Conservation (phyloP, 1,140 invertebrate species). For the Trichomalopsis sarcophagae region DNA sequence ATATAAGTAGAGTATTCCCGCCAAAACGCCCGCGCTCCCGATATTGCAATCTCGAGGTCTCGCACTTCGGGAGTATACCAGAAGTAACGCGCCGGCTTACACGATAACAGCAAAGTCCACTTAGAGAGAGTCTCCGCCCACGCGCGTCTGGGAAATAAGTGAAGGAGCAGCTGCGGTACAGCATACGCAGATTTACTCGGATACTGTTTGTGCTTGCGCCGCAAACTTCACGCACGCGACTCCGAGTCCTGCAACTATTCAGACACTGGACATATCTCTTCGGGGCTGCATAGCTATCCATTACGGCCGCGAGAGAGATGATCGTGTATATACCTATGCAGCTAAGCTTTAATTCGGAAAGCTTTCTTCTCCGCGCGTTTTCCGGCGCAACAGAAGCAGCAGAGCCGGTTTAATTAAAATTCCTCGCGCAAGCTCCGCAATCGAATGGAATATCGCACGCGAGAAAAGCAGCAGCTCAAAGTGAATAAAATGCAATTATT, state of each 20-base stretch:
- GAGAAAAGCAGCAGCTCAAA: conserved; percentile 50
- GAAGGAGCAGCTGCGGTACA: background rate
- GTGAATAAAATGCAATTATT: conserved; percentile 59
- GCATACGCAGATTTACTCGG: conserved; percentile 18
- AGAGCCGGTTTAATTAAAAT: conserved; percentile 16
- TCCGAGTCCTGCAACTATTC: background rate
- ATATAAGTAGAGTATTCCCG: background rate
- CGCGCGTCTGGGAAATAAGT: background rate
- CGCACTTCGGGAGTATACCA: background rate
- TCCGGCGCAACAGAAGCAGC: background rate
- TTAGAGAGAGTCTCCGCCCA: background rate
- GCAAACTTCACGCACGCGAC: background rate
- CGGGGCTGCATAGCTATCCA: too few relatives aligned
- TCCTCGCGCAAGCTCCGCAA: background rate
- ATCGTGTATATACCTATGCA: background rate
- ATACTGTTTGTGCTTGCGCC: background rate
- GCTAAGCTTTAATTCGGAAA: background rate
- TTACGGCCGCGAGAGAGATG: background rate
- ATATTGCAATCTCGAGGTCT: background rate
- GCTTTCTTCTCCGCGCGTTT: background rate
- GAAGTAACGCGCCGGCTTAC: background rate
- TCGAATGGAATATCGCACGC: background rate
- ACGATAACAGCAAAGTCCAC: background rate
- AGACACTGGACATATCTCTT: background rate
- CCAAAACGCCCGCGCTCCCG: background rate